These are phyloP conservation scores for Xanthostigma xanthostigma DNA, from an alignment of 2,888 invertebrate genomes.

Conservation along the genomic window DNA sequence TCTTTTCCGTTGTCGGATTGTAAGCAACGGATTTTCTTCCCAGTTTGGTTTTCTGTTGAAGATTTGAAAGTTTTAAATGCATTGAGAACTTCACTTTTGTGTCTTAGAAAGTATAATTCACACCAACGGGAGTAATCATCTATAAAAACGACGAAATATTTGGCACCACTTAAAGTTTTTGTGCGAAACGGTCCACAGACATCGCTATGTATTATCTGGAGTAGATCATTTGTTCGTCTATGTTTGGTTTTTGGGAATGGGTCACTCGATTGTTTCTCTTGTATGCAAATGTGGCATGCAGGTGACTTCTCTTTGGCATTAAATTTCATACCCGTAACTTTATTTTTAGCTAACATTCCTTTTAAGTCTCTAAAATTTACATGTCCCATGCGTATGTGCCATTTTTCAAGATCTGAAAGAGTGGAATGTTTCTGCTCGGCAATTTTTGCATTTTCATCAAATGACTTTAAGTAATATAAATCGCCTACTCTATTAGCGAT, in stretches of 20 bases:
- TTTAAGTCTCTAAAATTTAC: too few species aligned
- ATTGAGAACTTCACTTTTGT: slow-evolving; percentile 6
- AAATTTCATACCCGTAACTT: too few species aligned
- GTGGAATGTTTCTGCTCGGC: too few species aligned
- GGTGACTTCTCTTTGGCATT: not conserved
- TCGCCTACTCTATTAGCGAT: too few species aligned
- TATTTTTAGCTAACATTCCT: too few species aligned
- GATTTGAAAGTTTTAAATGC: slow-evolving; percentile 6
- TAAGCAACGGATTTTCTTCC: slow-evolving; percentile 9
- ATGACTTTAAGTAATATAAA: too few species aligned
- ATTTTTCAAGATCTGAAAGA: too few species aligned
- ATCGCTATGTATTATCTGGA: slow-evolving; percentile 12
- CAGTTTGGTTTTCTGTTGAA: too few species aligned
- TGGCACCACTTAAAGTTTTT: slow-evolving; percentile 8
- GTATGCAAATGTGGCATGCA: slow-evolving; percentile 8
- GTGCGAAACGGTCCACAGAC: slow-evolving; percentile 8
- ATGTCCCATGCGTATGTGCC: too few species aligned
- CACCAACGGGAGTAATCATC: slow-evolving; percentile 8
- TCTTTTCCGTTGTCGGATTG: slow-evolving; percentile 13
- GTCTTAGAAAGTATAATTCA: slow-evolving; percentile 6
- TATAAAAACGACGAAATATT: slow-evolving; percentile 10
- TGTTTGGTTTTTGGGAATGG: slow-evolving; percentile 6
- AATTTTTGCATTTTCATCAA: too few species aligned
- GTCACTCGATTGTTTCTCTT: slow-evolving; percentile 7
- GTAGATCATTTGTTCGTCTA: slow-evolving; percentile 3